Percentiles rank a stretch among this genome's conserved stretches.
Conservation (phyloP, 2,113 vertebrate species). For the Lophius piscatorius region DNA sequence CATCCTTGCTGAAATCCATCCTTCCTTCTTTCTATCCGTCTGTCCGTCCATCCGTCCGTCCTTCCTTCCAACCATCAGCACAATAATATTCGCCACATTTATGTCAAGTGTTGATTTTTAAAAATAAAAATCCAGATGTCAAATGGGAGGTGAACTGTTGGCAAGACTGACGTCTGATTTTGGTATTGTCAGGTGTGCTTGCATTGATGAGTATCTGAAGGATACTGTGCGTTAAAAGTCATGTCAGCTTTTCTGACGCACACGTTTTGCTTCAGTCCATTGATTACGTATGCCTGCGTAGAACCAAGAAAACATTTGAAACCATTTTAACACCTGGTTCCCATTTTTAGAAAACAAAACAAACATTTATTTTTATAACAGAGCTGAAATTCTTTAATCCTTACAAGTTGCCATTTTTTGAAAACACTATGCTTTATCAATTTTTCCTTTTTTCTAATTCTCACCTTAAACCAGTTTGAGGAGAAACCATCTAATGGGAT, state of each 20-base stretch:
- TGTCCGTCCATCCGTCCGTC: no score
- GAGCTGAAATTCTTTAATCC: slow-evolving; percentile 40
- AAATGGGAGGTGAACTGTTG: no score
- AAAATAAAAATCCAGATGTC: no score
- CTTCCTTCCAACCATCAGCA: no score
- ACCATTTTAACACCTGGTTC: slow-evolving; percentile 10
- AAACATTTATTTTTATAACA: slow-evolving; percentile 8
- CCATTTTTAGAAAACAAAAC: neutral
- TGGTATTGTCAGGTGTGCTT: neutral
- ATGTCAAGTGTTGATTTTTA: no score
- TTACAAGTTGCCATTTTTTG: slow-evolving; percentile 58
- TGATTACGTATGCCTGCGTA: slow-evolving; percentile 45
- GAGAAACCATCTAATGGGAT: slow-evolving; percentile 61
- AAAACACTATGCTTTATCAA: slow-evolving; percentile 39
- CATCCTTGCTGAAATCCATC: no score
- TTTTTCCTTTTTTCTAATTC: slow-evolving; percentile 30
- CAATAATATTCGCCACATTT: no score
- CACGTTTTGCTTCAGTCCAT: slow-evolving; percentile 1
- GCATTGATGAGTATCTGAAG: slow-evolving; percentile 1
- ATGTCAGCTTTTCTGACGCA: slow-evolving; percentile 16
- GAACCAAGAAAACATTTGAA: slow-evolving; percentile 24
- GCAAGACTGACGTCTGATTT: no score
- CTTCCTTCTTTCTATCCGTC: no score
- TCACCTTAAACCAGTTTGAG: slow-evolving; percentile 41
- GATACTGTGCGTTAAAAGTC: slow-evolving; percentile 10